Evolutionary conservation across 2,797 vertebrate genomes (phyloP).

Genomic region (Eidolon dupreanum): DNA sequence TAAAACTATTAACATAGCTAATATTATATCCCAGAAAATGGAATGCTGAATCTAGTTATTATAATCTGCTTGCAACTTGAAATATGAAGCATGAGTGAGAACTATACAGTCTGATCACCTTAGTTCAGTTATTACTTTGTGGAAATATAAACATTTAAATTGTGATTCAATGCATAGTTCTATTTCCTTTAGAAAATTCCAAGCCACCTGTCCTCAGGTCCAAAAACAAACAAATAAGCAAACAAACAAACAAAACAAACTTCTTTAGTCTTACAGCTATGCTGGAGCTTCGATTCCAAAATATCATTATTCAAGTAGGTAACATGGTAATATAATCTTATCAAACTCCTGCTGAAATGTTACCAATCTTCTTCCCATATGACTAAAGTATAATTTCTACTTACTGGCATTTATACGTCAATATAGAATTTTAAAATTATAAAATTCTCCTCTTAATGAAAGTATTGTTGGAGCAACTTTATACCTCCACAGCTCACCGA

Average conservation of each 20-base stretch:
- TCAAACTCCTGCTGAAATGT: neutral
- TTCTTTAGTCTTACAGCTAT: neutral
- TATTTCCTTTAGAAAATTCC: neutral
- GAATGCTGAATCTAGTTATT: neutral
- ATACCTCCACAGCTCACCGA: neutral
- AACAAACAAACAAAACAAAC: neutral
- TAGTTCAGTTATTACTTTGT: neutral
- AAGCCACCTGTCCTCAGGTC: neutral
- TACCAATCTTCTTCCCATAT: neutral
- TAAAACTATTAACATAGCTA: neutral
- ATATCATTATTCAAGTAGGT: neutral
- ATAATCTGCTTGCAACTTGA: neutral
- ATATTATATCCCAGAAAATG: neutral
- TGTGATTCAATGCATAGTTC: neutral
- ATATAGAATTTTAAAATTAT: neutral
- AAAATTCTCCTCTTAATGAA: neutral
- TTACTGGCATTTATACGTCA: neutral
- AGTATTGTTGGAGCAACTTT: neutral
- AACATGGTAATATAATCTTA: neutral
- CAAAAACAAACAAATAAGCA: neutral
- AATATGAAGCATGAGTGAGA: neutral
- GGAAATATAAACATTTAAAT: neutral
- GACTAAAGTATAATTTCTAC: neutral
- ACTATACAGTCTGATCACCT: neutral
- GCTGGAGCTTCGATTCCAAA: conserved; percentile 11